Base-by-base conservation (phyloP, 1,140 invertebrate species). In the Drosophila novamexicana region DNA sequence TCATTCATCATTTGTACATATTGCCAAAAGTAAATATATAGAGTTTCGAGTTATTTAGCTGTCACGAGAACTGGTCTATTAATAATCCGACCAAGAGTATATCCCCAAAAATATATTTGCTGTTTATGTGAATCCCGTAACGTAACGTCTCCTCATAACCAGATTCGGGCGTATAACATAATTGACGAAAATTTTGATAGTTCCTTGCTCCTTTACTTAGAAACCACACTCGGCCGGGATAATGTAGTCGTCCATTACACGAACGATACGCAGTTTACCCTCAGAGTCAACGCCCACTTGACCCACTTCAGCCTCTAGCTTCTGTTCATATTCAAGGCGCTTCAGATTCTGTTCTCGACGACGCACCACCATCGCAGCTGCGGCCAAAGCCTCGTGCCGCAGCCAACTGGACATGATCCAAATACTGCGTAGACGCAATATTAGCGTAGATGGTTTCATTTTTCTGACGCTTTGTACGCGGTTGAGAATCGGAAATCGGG, bases 341-440 rank as follows among this genome's bases (percentile, higher is more conserved):
- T 75, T 40, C 40, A 29, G 22, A 14, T 45, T 14, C 29, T 65
- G 18, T 18, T 88, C 69, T 6, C 77, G 83, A 3, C 49, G 73
- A 45, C 69, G 22, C 14, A 83, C 77, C 34, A 83, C 18, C 79
- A 88, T 89, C 7, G 62, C 73, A 7, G 83, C 83, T 1, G 83
- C 76, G 7, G 75, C 66, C 6, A 81, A 63, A 18, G 84, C 84
- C 63, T 88, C 83, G 42, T 89, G 75, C 5, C 83, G 84, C 16
- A 88, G 52, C 76, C 77, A 88, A 18, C 49, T 56, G 54, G 84
- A 63, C 59, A 88, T 47, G 12, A 89, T 72, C 84, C 80, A 88
- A 40, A 88, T 71, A 9, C 76, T 77, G 14, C 83, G 83, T 6
- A 88, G 65, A 18, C 84, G 74, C 18, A 75, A 39, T 8, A 77